phyloP scores from a whole-genome alignment of 2,888 invertebrate genomes.

The Drosophila anceps region DNA sequence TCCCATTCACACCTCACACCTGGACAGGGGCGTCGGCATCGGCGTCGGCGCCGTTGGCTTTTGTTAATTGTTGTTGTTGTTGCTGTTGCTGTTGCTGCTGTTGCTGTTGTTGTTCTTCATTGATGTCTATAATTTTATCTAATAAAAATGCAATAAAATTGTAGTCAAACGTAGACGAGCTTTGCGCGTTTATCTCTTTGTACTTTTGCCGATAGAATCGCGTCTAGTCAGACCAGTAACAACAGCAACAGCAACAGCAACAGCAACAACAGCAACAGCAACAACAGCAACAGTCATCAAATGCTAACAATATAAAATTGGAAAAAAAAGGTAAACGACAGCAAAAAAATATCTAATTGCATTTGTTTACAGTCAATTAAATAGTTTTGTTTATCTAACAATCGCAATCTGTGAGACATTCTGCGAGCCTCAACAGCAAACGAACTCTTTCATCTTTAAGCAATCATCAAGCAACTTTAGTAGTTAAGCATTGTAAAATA shows the following conservation, averaged over 20 bases:
- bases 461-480: neutral
- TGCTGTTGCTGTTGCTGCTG: slow-evolving; percentile 21
- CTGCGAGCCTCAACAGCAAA: neutral
- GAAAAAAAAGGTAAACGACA: slow-evolving; percentile 18
- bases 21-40: slow-evolving; percentile 19
- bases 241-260: slow-evolving; percentile 17
- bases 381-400: neutral
- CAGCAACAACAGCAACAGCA: slow-evolving; percentile 16
- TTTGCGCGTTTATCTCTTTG: slow-evolving; percentile 59
- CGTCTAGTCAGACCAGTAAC: slow-evolving; percentile 10
- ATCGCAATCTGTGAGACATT: neutral
- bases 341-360: slow-evolving; percentile 27
- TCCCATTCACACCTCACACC: slow-evolving; percentile 52
- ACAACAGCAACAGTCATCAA: slow-evolving; percentile 22
- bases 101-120: slow-evolving; percentile 35
- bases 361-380: slow-evolving; percentile 22
- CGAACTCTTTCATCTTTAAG: neutral
- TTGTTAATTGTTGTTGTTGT: slow-evolving; percentile 33
- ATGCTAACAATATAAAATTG: slow-evolving; percentile 47
- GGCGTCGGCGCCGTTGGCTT: slow-evolving; percentile 25
- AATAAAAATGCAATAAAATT: slow-evolving; percentile 72
- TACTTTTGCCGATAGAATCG: slow-evolving; percentile 53
- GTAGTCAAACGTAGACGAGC: slow-evolving; percentile 48
- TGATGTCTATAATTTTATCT: slow-evolving; percentile 72
- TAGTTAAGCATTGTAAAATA: neutral